Base-by-base conservation (phyloP, 2,113 vertebrate species). In the Grantiella picta region DNA sequence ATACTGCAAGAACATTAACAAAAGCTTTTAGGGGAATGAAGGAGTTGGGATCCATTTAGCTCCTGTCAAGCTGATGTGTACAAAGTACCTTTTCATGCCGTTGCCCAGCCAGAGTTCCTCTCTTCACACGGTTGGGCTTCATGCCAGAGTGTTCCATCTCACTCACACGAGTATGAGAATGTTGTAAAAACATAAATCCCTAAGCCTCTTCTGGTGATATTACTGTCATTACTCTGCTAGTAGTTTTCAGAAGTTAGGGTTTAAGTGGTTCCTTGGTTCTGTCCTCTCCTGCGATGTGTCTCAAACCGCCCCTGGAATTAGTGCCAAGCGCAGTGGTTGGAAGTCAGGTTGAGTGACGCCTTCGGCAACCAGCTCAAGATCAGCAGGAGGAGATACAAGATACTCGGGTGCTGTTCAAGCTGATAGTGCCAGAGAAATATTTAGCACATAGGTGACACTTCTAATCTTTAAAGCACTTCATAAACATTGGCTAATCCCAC, bases 361-460 rank as follows among this genome's bases (percentile, higher is more conserved):
- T 83, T 73, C 1, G 52, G 93, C 91, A 89, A 50, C 79, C 86
- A 49, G 93, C 94, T 92, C 59, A 0, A 90, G 94, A 86, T 91
- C 72, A 50, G 90, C 86, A 42, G 86, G 42, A 89, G 91, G 4
- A 89, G 96, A 86, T 92, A 92, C 50, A 29, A 89, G 93, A 47
- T 82, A 60, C 86, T 78, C 6, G 14, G 60, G 57, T 72, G 95
- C 95, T 79, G 44, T 54, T 92, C 9, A 12, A 13, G 90, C 95
- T 82, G 95, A 87, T 92, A 94, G 93, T 45, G 90, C 89, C 60
- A 33, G 87, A 27, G 89, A 84, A 89, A 66, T 94, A 95, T 95
- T 94, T 92, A 95, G 96, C 95, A 75, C 93, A 50, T 81, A 92
- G 93, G 96, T 92, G 96, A 92, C 93, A 84, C 77, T 89, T 89